Base-by-base conservation (phyloP, 2,797 vertebrate species). In the Antrozous pallidus region DNA sequence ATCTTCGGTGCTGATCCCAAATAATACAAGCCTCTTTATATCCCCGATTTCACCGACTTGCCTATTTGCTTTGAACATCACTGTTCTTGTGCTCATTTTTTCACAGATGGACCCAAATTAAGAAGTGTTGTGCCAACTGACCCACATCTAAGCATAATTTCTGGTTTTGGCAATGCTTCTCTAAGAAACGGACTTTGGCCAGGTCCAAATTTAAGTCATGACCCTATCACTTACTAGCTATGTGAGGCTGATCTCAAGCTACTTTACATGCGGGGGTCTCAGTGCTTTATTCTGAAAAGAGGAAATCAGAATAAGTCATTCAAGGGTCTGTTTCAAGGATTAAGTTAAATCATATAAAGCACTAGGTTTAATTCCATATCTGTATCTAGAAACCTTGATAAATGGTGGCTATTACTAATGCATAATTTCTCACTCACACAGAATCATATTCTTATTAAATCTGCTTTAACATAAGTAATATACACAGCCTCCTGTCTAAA, bases 281-380 rank as follows among this genome's bases (percentile, higher is more conserved):
- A n/a, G 49, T 74, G 85, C 69, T 73, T 78, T 91, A 88, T n/a
- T 7, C 10, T 33, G 12, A 73, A 95, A 91, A 91, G 84, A 38
- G 2, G 12, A 77, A 56, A 65, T 84, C 33, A 58, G 22, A 77
- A 6, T 70, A 65, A 54, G 24, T 80, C 26, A 79, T 6, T 63
- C 42, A 79, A 74, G 31, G 16, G 36, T 58, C 11, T 74, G 4
- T 87, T 75, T n/a, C 8, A 87, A 88, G 47, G 36, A 65, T 58
- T 80, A 81, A 82, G 77, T 70, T 36, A 77, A 88, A 69, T 87
- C 33, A 77, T 36, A 28, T 70, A 81, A 33, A 54, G 6, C 51
- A 70, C 42, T 82, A 83, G 70, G 61, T 54, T 69, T 36, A 82
- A 94, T 77, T 42, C 61, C 88, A 91, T 8, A 47, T 75, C 63